phyloP scores from a whole-genome alignment of 2,113 vertebrate species.

The Hoplias malabaricus region DNA sequence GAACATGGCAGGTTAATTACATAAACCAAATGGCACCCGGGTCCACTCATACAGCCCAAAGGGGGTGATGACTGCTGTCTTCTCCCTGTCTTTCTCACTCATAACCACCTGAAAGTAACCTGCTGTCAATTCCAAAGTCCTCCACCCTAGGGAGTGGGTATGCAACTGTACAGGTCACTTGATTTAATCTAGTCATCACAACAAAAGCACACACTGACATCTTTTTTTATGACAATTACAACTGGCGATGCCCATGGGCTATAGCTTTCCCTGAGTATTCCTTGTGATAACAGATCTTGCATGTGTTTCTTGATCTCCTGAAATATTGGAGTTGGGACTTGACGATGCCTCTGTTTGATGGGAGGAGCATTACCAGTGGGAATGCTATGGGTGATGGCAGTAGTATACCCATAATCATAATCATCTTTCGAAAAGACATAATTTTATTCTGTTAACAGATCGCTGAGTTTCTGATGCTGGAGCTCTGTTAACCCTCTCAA shows the following conservation, averaged over 20 bases:
- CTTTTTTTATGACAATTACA: conserved; percentile 31
- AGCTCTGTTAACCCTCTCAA: neutral
- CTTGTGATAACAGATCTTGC: conserved; percentile 1
- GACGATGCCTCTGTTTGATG: conserved; percentile 18
- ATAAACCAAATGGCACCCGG: neutral
- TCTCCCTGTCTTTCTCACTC: neutral
- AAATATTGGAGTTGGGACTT: conserved; percentile 18
- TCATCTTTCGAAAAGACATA: conserved; percentile 5
- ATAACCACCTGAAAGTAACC: conserved; percentile 29
- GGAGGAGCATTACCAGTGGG: conserved; percentile 24
- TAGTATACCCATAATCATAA: neutral
- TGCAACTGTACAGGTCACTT: conserved; percentile 7
- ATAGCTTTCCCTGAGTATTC: conserved; percentile 20
- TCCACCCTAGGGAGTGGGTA: conserved; percentile 24
- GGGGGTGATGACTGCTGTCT: neutral
- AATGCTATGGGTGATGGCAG: conserved; percentile 2
- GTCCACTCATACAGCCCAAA: neutral
- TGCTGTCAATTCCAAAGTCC: conserved; percentile 11
- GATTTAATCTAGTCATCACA: conserved; percentile 33
- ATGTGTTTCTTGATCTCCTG: conserved; percentile 38
- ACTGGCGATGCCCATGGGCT: conserved; percentile 38
- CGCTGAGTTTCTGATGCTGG: neutral
- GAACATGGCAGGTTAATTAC: neutral
- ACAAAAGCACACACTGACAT: conserved; percentile 31
- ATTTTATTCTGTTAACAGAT: neutral